Percentiles rank a stretch among this genome's conserved stretches.
phyloP scores from a whole-genome alignment of 2,113 vertebrate genomes.

The Bufo gargarizans region DNA sequence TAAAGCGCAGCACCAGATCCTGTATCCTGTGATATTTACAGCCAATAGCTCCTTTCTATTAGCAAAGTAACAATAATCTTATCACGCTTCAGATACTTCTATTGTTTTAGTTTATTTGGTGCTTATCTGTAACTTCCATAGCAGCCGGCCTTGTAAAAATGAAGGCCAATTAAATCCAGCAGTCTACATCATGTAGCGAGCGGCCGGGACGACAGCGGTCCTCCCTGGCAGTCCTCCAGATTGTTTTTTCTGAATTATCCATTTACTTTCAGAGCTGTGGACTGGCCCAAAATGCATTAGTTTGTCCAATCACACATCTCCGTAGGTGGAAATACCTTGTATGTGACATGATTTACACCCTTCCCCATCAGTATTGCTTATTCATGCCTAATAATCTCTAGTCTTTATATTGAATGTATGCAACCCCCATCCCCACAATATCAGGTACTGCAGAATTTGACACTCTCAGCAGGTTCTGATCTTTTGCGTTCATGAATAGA shows the following conservation, averaged over 20 bases:
- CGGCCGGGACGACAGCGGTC: background rate
- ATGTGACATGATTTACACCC: background rate
- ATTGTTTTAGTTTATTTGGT: slow-evolving; percentile 26
- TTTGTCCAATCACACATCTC: background rate
- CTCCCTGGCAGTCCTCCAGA: slow-evolving; percentile 11
- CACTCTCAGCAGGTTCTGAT: background rate
- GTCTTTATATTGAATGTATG: background rate
- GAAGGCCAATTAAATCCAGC: slow-evolving; percentile 35
- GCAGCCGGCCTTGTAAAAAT: slow-evolving; percentile 17
- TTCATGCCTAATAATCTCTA: no score
- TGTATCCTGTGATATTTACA: slow-evolving; percentile 11
- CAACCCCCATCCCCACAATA: background rate
- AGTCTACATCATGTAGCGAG: background rate
- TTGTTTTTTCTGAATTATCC: slow-evolving; percentile 10
- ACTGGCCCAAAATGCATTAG: background rate
- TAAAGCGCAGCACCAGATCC: background rate
- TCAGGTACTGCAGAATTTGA: background rate
- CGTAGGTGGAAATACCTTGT: background rate
- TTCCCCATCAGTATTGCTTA: background rate
- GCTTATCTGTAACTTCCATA: slow-evolving; percentile 31
- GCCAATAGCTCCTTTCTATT: slow-evolving; percentile 1
- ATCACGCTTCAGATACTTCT: slow-evolving; percentile 9
- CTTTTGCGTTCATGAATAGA: background rate
- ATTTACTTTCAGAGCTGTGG: background rate
- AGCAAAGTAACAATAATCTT: slow-evolving; percentile 20